Evolutionary conservation across 2,888 invertebrate genomes (phyloP), one percentile per base, ranked within the genome.

Genomic region (Druceiella hillmani): DNA sequence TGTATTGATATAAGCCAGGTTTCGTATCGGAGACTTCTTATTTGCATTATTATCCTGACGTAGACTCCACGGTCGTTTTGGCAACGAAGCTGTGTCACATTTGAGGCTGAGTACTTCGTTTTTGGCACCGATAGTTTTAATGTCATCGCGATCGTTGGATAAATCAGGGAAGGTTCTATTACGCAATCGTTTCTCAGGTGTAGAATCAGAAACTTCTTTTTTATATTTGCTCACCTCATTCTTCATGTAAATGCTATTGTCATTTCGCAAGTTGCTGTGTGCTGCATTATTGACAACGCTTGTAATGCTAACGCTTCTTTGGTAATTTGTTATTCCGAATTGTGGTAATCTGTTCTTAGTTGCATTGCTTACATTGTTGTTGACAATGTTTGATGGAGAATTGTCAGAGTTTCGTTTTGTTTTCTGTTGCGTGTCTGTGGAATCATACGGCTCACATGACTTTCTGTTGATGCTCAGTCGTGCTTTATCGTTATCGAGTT

Each of bases 111-210:
- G 54, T 2, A 58, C 64, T 45, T 70, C 70, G 27, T 51, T 61
- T 54, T 67, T 69, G 15, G 32, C 36, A 4, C 61, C 52, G 26
- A 68, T 62, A 43, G 54, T 65, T 49, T 69, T 68, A 2, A 68
- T 64, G 25, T 70, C 69, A 16, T 70, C 69, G 48, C 67, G 57
- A 36, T 70, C 71, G 49, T 69, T 72, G 9, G 66, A 62, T 3
- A 69, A 62, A 41, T 72, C 71, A 2, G 72, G 72, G 50, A 72
- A 72, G 2, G 72, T 72, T 47, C 72, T 57, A 49, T 72, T 72
- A 40, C 72, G 55, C 3, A 71, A 52, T 49, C 71, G 53, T 48
- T 72, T 72, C 38, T 72, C 72, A 1, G 72, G 72, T 14, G 71
- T 72, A 0, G 67, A 70, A 45, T 72, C 72, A 17, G 71, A 69